Evolutionary conservation across 2,888 invertebrate species (phyloP), one percentile per base, ranked within the genome.

Genomic region (Pristionchus mayeri): DNA sequence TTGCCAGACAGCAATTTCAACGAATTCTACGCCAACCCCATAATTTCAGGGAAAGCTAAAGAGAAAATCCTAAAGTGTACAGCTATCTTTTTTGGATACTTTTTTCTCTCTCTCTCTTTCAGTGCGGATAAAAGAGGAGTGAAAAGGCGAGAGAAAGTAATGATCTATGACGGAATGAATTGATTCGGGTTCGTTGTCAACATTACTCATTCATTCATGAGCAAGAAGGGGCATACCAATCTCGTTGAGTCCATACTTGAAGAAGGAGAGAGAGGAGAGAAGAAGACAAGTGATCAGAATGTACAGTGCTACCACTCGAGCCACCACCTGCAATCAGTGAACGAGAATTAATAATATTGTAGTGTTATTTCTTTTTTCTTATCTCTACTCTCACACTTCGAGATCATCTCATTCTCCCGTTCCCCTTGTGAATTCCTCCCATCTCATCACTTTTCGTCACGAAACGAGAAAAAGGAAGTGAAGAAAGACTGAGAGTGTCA

Each of bases 401-500:
- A 54, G 11, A 54, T 18, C 40, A 1, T n/a, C 21, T 71, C 44
- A 34, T 71, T 44, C 71, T 1, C 40, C 2, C 44, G 34, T 63
- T 54, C n/a, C 54, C 54, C n/a, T 18, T 4, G 9, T 34, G 63
- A 37, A 37, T 37, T 37, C 21, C 67, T 67, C 67, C 2, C 34
- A 37, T 67, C 37, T 67, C 67, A 37, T 37, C 67, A n/a, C 18
- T 24, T 67, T 67, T 63, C 27, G 9, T n/a, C 13, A 16, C 37
- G 37, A 44, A 40, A 71, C 24, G 27, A 24, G 40, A 37, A 40
- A 71, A 71, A n/a, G 40, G 71, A 71, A 71, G 67, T 21, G 67
- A 37, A 67, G 40, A 71, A 71, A 71, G 71, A 71, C 71, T 71
- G 71, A 71, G 71, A 71, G 71, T 63, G 63, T 71, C 71, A 71